A percentile compares a stretch with the other conserved stretches of the same genome.
phyloP scores from a whole-genome alignment of 1,140 invertebrate species.

The Diuraphis noxia region DNA sequence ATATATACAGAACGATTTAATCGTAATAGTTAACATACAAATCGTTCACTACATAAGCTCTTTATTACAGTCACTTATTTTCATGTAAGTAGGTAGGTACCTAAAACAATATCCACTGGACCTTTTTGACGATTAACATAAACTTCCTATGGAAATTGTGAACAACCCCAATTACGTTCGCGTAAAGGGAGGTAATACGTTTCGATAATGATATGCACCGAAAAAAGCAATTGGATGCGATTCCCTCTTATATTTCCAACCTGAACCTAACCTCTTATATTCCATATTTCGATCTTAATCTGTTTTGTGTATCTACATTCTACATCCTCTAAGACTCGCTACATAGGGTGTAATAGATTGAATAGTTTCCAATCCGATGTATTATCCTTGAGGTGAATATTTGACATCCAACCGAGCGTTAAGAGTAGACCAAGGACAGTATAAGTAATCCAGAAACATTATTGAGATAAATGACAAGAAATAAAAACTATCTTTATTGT shows the following conservation, averaged over 20 bases:
- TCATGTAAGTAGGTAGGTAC: not conserved
- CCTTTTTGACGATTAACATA: not conserved
- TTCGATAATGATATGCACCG: not conserved
- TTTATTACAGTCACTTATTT: not conserved
- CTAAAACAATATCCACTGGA: not conserved
- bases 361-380: not conserved
- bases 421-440: constrained; percentile 41
- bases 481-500: constrained; percentile 16
- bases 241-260: not conserved
- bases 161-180: not conserved
- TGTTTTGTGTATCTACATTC: not conserved
- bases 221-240: not conserved
- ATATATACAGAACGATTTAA: not conserved
- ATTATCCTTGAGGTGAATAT: constrained; percentile 42
- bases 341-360: not conserved
- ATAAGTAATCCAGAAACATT: constrained; percentile 33
- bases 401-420: constrained; percentile 22
- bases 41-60: not conserved
- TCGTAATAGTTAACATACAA: not conserved
- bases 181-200: not conserved
- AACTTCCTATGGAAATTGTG: not conserved
- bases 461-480: constrained; percentile 12
- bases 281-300: not conserved
- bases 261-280: not conserved
- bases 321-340: not conserved